phyloP scores from a whole-genome alignment of 1,140 invertebrate species.

The Drosophila nigromelanica region DNA sequence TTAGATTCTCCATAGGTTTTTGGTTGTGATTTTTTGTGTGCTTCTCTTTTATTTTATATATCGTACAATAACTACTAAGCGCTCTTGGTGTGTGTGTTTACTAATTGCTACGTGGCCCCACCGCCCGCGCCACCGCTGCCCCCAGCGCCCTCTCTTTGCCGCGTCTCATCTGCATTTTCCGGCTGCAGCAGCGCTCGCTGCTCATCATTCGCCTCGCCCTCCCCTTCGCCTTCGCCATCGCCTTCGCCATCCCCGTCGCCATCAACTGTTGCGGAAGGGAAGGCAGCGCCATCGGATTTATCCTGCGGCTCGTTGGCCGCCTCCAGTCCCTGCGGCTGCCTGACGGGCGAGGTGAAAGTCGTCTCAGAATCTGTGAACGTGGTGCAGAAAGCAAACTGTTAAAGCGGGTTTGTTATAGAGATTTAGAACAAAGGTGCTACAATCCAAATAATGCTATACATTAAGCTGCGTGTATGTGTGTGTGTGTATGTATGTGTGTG shows the following conservation, averaged over 20 bases:
- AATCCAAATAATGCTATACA: conserved; percentile 51
- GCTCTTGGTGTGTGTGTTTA: conserved; percentile 57
- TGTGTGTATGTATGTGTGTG: conserved; percentile 8
- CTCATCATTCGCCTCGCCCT: conserved; percentile 75
- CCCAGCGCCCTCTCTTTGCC: conserved; percentile 34
- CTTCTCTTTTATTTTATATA: conserved; percentile 21
- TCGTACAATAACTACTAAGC: conserved; percentile 62
- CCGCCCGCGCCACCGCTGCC: conserved; percentile 14
- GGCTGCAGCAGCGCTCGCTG: conserved; percentile 67
- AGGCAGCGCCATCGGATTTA: conserved; percentile 6
- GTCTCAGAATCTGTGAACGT: conserved; percentile 75
- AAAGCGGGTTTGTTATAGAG: background rate
- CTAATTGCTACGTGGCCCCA: conserved; percentile 78
- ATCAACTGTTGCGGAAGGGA: background rate
- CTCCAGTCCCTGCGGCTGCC: conserved; percentile 43
- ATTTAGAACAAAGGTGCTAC: conserved; percentile 21
- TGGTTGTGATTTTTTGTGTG: conserved; percentile 11
- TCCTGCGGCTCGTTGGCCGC: conserved; percentile 28
- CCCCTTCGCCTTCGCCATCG: conserved; percentile 27
- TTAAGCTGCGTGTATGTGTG: conserved; percentile 51
- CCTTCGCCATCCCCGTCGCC: conserved; percentile 7
- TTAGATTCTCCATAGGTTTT: conserved; percentile 33
- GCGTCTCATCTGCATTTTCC: conserved; percentile 32
- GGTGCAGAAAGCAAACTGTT: conserved; percentile 17
- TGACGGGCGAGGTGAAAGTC: conserved; percentile 76